Conservation (phyloP, 30 jellyfish, hydroid and myxozoan species). For the Sanderia malayensis region DNA sequence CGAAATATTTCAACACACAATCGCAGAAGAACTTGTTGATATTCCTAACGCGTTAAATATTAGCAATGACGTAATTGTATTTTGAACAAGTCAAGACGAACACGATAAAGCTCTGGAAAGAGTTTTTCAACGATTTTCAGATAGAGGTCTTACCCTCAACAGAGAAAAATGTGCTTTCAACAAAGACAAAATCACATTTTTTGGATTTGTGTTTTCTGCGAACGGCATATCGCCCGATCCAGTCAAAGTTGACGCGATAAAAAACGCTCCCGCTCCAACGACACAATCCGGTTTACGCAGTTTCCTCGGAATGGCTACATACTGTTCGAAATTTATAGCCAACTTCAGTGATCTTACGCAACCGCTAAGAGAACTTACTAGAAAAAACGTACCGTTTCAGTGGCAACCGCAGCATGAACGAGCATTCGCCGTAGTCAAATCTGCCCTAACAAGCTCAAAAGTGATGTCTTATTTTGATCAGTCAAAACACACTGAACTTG, state of each 20-base stretch:
- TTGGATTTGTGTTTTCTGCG: background rate
- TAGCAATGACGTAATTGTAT: no score
- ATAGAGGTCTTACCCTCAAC: background rate
- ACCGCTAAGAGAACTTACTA: background rate
- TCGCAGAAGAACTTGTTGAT: no score
- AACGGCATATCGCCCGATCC: background rate
- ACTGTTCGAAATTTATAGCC: constrained; percentile 6
- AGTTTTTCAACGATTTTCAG: no score
- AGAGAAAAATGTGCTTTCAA: background rate
- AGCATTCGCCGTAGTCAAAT: background rate
- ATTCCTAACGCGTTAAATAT: no score
- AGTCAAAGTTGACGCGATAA: background rate
- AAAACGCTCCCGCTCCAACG: background rate
- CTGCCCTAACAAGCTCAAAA: background rate
- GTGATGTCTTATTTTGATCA: background rate
- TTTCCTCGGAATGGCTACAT: constrained; percentile 33
- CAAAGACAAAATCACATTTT: background rate
- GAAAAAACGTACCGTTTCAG: constrained; percentile 4
- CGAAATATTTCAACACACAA: no score
- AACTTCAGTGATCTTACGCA: constrained; percentile 12
- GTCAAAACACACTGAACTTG: background rate
- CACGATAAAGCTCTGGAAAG: no score
- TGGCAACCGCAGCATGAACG: no score
- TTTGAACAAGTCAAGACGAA: no score
- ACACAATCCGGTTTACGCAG: background rate